phyloP scores from a whole-genome alignment of 2,888 invertebrate species.

The Phortica magna region DNA sequence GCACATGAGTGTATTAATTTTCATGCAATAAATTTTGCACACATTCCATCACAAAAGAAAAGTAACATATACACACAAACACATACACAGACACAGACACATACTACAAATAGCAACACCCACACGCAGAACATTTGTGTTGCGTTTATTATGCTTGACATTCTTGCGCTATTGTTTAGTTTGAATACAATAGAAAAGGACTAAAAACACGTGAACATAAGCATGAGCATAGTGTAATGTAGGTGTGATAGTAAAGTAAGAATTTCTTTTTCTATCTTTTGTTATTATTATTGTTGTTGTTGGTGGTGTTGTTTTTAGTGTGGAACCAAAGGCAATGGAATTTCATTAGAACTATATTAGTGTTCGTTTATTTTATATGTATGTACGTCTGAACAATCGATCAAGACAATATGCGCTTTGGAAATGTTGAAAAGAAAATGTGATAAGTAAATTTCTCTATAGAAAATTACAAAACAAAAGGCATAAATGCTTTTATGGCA shows the following conservation, averaged over 20 bases:
- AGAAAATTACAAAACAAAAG: neutral
- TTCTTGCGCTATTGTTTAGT: constrained; percentile 50
- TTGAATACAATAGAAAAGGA: constrained; percentile 44
- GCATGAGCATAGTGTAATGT: neutral
- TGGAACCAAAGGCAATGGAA: constrained; percentile 64
- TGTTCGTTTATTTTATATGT: neutral
- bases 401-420: neutral
- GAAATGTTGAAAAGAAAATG: neutral
- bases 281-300: constrained; percentile 30
- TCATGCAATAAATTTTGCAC: constrained; percentile 69
- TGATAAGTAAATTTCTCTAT: neutral
- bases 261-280: constrained; percentile 7
- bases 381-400: neutral
- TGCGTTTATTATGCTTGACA: constrained; percentile 46
- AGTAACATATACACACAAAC: neutral
- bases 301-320: constrained; percentile 32
- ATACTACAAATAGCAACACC: no score
- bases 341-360: constrained; percentile 50
- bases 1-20: constrained; percentile 61
- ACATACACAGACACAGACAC: constrained; percentile 16
- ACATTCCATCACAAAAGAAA: constrained; percentile 58
- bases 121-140: neutral
- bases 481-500: neutral
- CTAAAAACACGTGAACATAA: constrained; percentile 18
- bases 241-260: neutral